Conservation (phyloP, 1,140 invertebrate genomes). For the Tenebrio molitor region DNA sequence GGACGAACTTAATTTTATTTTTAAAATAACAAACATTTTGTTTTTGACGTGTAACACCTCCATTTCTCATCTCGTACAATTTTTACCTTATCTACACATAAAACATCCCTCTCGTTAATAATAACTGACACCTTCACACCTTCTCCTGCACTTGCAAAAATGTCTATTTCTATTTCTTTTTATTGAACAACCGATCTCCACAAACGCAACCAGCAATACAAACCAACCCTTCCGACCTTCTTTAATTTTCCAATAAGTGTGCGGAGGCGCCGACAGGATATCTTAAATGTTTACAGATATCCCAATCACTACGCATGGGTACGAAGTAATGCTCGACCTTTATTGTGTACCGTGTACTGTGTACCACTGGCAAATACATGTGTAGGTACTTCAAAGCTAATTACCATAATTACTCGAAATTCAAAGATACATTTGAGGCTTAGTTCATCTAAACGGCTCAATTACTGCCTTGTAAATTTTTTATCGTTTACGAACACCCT, state of each 20-base stretch:
- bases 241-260: slow-evolving; percentile 32
- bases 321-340: not conserved
- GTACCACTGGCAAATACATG: not conserved
- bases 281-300: not conserved
- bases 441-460: slow-evolving; percentile 2
- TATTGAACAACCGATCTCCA: not conserved
- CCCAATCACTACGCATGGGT: not conserved
- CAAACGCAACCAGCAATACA: slow-evolving; percentile 12
- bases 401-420: slow-evolving; percentile 11
- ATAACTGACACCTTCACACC: slow-evolving; percentile 25
- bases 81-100: slow-evolving; percentile 3
- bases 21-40: slow-evolving; percentile 26
- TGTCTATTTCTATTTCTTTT: slow-evolving; percentile 20
- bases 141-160: not conserved
- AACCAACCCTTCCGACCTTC: slow-evolving; percentile 7
- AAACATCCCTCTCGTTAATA: too few species aligned
- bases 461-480: slow-evolving; percentile 3
- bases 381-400: not conserved
- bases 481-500: slow-evolving; percentile 2
- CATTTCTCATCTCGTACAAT: slow-evolving; percentile 5
- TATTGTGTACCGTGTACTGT: not conserved
- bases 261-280: not conserved
- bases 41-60: slow-evolving; percentile 6
- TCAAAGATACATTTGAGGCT: not conserved
- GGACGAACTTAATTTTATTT: slow-evolving; percentile 34